Conservation (phyloP, 2,888 invertebrate species). For the Lepeophtheirus nordmannii region DNA sequence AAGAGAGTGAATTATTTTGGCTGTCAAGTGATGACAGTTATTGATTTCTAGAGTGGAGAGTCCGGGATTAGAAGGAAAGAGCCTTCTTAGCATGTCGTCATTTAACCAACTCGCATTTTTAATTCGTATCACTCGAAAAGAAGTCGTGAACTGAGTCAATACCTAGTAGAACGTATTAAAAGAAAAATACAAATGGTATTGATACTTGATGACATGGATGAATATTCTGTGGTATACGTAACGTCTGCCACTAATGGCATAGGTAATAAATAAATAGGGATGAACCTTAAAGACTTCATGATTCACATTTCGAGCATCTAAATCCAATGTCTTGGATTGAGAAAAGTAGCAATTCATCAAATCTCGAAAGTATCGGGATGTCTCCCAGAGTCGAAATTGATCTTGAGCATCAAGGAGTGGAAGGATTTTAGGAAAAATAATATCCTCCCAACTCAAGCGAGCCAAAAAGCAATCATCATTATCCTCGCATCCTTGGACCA, state of each 20-base stretch:
- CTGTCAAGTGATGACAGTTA: slow-evolving; percentile 17
- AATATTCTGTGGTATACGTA: no score
- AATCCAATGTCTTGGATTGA: neutral
- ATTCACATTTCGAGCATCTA: neutral
- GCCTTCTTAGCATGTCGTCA: slow-evolving; percentile 1
- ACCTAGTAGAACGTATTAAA: neutral
- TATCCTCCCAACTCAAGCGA: slow-evolving; percentile 7
- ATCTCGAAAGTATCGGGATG: neutral
- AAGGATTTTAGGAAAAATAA: slow-evolving; percentile 2
- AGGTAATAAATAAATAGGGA: no score
- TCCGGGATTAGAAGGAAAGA: neutral
- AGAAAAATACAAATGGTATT: neutral
- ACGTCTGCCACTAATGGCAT: no score
- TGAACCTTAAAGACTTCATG: neutral
- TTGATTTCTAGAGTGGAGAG: slow-evolving; percentile 9
- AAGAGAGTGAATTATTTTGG: slow-evolving; percentile 8
- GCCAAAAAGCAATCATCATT: neutral
- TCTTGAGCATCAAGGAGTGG: slow-evolving; percentile 2
- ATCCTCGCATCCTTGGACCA: neutral
- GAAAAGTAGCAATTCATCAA: neutral
- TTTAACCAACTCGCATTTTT: neutral
- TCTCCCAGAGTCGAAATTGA: slow-evolving; percentile 4
- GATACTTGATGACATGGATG: no score
- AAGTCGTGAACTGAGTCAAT: neutral
- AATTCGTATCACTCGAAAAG: neutral